Percentiles rank a stretch among this genome's conserved stretches.
Conservation (phyloP, 2,888 invertebrate species). For the Drosophila rellima region DNA sequence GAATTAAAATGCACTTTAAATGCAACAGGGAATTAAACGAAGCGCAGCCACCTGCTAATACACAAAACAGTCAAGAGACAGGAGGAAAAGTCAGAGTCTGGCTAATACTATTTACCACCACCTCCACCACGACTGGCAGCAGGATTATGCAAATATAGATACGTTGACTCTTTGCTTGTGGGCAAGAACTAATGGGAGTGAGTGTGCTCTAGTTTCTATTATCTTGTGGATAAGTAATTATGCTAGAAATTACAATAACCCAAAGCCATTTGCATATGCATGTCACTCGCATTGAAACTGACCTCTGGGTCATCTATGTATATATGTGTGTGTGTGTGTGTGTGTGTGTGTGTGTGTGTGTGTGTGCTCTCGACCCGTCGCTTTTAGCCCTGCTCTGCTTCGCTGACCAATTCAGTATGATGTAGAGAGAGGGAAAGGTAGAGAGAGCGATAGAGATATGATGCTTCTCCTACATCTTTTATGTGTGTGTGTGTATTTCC, state of each 20-base stretch:
- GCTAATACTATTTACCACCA: constrained; percentile 20
- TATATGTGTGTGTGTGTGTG: constrained; percentile 4
- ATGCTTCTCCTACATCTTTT: constrained; percentile 12
- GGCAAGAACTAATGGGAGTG: background rate
- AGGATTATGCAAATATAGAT: constrained; percentile 62
- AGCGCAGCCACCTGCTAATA: constrained; percentile 25
- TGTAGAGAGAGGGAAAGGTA: constrained; percentile 10
- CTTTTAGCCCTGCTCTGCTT: constrained; percentile 23
- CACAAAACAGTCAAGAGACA: background rate
- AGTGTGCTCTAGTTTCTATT: constrained; percentile 57
- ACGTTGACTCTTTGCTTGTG: constrained; percentile 20
- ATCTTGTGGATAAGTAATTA: constrained; percentile 71
- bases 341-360: background rate
- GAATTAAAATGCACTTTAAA: constrained; percentile 47
- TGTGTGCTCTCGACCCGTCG: constrained; percentile 23
- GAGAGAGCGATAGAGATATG: background rate
- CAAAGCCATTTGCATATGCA: constrained; percentile 56
- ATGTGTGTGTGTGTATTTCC: constrained; percentile 27
- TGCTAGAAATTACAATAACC: constrained; percentile 62
- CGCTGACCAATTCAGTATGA: constrained; percentile 39
- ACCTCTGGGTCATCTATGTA: constrained; percentile 29
- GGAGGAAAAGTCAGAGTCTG: background rate
- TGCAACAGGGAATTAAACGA: constrained; percentile 18
- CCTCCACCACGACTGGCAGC: constrained; percentile 1
- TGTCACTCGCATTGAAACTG: constrained; percentile 19